Evolutionary conservation across 2,888 invertebrate species (phyloP).

Genomic region (Aleiodes leptofemur): DNA sequence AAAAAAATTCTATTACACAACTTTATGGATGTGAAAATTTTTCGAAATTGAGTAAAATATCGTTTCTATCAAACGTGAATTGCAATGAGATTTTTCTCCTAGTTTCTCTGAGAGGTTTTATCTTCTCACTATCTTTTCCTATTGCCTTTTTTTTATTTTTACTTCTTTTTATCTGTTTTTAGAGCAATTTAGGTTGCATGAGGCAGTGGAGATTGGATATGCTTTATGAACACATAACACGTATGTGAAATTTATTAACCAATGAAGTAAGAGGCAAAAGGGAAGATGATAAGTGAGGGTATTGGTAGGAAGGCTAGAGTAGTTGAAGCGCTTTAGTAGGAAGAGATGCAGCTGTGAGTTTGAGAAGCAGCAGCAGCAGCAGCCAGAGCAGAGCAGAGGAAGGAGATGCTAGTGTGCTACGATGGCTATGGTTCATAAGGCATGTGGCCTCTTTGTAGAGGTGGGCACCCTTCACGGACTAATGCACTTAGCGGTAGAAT

Average conservation of each 20-base stretch:
- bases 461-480: constrained; percentile 49
- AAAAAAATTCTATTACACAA: too few relatives aligned
- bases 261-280: constrained; percentile 7
- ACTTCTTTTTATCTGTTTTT: background rate
- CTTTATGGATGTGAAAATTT: too few relatives aligned
- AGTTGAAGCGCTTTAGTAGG: constrained; percentile 29
- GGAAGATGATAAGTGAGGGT: constrained; percentile 31
- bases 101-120: too few relatives aligned
- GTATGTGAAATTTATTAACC: constrained; percentile 29
- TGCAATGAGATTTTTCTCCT: too few relatives aligned
- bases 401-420: background rate
- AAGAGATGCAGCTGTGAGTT: constrained; percentile 41
- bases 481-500: constrained; percentile 56
- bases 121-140: too few relatives aligned
- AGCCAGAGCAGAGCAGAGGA: background rate
- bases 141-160: background rate
- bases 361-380: background rate
- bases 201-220: constrained; percentile 19
- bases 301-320: constrained; percentile 23
- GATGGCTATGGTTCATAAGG: constrained; percentile 24
- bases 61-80: too few relatives aligned
- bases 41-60: too few relatives aligned
- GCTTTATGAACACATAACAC: constrained; percentile 32
- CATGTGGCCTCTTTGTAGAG: constrained; percentile 45
- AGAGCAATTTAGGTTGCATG: too few relatives aligned